Percentiles rank a stretch among this genome's conserved stretches.
These are phyloP conservation scores for Hippocampus guttulatus DNA, from an alignment of 2,113 vertebrate species.

Conservation along the genomic window DNA sequence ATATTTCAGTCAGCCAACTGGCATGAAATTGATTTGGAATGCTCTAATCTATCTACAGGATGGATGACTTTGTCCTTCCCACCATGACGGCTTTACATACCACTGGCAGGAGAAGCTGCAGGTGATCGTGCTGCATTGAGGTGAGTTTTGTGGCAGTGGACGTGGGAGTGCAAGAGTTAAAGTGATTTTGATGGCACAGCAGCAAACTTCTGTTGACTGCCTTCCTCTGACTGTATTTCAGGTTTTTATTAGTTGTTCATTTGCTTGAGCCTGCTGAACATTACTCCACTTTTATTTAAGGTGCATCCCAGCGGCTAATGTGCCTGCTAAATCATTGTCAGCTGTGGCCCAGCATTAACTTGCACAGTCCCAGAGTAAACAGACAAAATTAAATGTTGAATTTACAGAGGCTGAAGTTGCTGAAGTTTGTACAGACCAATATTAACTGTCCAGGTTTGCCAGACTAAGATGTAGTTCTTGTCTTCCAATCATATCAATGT, in stretches of 20 bases:
- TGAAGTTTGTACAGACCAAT: neutral
- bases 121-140: neutral
- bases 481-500: neutral
- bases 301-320: slow-evolving; percentile 1
- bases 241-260: slow-evolving; percentile 11
- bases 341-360: neutral
- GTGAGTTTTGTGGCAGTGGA: neutral
- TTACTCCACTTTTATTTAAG: neutral
- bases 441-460: neutral
- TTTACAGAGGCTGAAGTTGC: neutral
- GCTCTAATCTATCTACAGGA: neutral
- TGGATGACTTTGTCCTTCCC: slow-evolving; percentile 2
- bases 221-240: slow-evolving; percentile 4
- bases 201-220: neutral
- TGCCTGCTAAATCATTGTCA: slow-evolving; percentile 3
- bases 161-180: neutral
- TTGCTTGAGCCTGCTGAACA: slow-evolving; percentile 4
- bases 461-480: neutral
- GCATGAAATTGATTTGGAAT: neutral
- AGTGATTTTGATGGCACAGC: neutral
- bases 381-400: slow-evolving; percentile 13
- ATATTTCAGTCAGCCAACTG: neutral
- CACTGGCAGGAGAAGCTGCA: neutral
- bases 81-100: neutral
- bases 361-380: slow-evolving; percentile 15